These are phyloP conservation scores for Sebastes nivosus DNA, from an alignment of 2,797 vertebrate genomes.

Conservation along the genomic window DNA sequence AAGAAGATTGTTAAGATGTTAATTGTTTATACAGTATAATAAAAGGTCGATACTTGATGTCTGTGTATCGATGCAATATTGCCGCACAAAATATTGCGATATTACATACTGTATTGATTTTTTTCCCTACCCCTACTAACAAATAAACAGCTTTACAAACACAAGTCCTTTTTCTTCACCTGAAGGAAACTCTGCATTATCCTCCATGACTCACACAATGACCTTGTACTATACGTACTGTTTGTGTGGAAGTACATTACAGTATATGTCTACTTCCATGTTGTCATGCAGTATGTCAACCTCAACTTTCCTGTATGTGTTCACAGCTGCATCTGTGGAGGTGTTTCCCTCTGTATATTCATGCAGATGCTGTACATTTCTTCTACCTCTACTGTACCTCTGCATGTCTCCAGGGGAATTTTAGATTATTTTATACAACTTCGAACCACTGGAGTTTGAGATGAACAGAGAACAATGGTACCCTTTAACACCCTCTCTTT, in stretches of 20 bases:
- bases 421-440: slow-evolving; percentile 7
- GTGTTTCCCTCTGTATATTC: background rate
- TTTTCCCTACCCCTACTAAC: no score
- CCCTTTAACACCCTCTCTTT: slow-evolving; percentile 23
- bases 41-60: no score
- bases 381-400: background rate
- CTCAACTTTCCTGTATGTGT: background rate
- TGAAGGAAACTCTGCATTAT: background rate
- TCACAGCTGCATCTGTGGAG: background rate
- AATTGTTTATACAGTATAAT: no score
- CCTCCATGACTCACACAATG: background rate
- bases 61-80: no score
- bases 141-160: no score
- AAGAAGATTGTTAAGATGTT: no score
- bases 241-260: background rate
- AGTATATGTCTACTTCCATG: background rate
- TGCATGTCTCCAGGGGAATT: background rate
- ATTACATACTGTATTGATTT: no score
- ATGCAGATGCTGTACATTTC: background rate
- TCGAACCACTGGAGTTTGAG: slow-evolving; percentile 26
- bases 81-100: no score
- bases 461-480: background rate
- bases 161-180: no score
- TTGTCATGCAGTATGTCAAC: background rate
- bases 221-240: background rate